Conservation (phyloP, 2,888 invertebrate species). For the Acrobasis suavella region DNA sequence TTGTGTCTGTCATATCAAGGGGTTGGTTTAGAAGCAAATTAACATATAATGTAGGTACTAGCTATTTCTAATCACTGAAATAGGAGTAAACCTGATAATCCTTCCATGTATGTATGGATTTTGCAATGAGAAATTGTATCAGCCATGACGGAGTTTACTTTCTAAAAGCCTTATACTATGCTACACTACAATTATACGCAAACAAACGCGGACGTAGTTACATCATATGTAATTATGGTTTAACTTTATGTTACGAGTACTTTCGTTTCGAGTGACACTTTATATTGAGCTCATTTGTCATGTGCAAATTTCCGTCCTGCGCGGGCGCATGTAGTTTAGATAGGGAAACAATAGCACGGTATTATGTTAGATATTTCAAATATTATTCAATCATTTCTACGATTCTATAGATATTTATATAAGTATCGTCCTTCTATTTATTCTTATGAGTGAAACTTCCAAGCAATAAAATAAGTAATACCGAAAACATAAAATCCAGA, state of each 20-base stretch:
- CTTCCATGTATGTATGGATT: too few relatives aligned
- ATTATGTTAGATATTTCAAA: background rate
- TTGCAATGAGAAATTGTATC: background rate
- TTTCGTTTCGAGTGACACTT: constrained; percentile 52
- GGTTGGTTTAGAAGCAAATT: too few relatives aligned
- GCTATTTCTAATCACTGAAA: too few relatives aligned
- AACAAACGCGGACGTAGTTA: constrained; percentile 62
- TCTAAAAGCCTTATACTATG: constrained; percentile 22
- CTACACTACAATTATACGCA: constrained; percentile 43
- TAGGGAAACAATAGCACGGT: background rate
- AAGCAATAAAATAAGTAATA: too few relatives aligned
- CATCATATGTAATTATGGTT: constrained; percentile 55
- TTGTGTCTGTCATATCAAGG: too few relatives aligned
- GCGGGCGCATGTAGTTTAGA: background rate
- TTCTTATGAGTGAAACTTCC: too few relatives aligned
- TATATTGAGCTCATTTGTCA: constrained; percentile 39
- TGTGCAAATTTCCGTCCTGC: constrained; percentile 10
- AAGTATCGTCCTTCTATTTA: too few relatives aligned
- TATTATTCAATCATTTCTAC: background rate
- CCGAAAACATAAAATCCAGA: too few relatives aligned
- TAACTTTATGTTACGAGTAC: constrained; percentile 39
- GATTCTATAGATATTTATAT: background rate
- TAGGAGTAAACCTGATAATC: too few relatives aligned
- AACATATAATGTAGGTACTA: too few relatives aligned
- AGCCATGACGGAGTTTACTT: background rate